A percentile compares a stretch with the other conserved stretches of the same genome.
These are phyloP conservation scores for Sinotaia quadrata DNA, from an alignment of 2,888 invertebrate species.

Conservation along the genomic window DNA sequence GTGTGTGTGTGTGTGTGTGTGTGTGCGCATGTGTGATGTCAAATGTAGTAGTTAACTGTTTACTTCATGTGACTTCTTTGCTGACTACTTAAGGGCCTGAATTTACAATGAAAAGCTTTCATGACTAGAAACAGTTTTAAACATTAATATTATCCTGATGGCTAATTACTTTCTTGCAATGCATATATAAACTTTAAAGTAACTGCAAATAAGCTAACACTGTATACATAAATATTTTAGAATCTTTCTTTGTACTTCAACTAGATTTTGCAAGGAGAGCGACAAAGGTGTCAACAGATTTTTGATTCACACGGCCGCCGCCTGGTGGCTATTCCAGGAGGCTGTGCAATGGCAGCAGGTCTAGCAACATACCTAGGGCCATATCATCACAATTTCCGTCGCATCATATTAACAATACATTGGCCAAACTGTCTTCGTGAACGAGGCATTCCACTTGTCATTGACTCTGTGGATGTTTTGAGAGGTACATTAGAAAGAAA, in stretches of 20 bases:
- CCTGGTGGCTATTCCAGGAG: constrained; percentile 63
- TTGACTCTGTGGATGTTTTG: constrained; percentile 68
- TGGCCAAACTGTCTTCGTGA: constrained; percentile 72
- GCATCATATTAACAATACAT: constrained; percentile 68
- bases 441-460: constrained; percentile 68
- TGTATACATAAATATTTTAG: too few species aligned
- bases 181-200: not conserved
- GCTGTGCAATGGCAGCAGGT: constrained; percentile 68
- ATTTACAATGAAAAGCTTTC: too few species aligned
- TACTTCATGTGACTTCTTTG: too few species aligned
- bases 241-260: too few species aligned
- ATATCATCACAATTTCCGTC: constrained; percentile 70
- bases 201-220: too few species aligned
- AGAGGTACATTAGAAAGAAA: too few species aligned
- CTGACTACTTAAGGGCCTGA: too few species aligned
- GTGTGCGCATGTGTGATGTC: too few species aligned
- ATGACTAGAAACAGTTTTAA: too few species aligned
- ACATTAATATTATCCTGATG: too few species aligned
- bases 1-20: too few species aligned
- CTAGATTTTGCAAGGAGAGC: constrained; percentile 60
- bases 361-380: constrained; percentile 70
- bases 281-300: constrained; percentile 66
- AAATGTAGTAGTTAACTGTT: too few species aligned
- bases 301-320: constrained; percentile 62
- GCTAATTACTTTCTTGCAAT: not conserved